A percentile compares a stretch with the other conserved stretches of the same genome.
These are phyloP conservation scores for Channallabes apus DNA, from an alignment of 2,797 vertebrate species.

Conservation along the genomic window DNA sequence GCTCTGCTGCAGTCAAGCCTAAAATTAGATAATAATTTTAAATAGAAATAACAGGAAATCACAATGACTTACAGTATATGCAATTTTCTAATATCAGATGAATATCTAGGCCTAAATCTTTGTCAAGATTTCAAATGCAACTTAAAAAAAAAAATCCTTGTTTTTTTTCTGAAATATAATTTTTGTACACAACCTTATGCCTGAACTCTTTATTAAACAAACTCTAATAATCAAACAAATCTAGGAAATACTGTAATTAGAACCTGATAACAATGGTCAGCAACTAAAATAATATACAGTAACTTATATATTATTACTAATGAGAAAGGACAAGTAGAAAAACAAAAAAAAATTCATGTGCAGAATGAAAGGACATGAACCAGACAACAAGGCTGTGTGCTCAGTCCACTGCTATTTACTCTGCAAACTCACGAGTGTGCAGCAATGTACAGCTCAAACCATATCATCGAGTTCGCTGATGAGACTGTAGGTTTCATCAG, in stretches of 20 bases:
- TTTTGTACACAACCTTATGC: not conserved
- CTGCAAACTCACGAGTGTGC: no score
- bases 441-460: no score
- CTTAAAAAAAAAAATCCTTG: not conserved
- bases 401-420: no score
- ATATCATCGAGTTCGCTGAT: no score
- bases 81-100: not conserved
- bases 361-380: not conserved
- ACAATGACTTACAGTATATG: not conserved
- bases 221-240: not conserved
- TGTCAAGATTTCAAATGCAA: not conserved
- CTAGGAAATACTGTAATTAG: not conserved
- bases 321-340: no score
- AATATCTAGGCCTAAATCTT: not conserved
- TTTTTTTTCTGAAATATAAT: not conserved
- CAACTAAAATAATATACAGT: not conserved
- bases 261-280: not conserved
- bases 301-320: not conserved
- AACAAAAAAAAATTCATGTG: not conserved
- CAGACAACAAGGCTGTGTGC: not conserved
- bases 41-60: not conserved
- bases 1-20: not conserved
- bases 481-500: no score
- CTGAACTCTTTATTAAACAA: not conserved
- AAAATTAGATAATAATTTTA: not conserved